phyloP scores from a whole-genome alignment of 2,888 invertebrate species.

The Rhyacophila evoluta region DNA sequence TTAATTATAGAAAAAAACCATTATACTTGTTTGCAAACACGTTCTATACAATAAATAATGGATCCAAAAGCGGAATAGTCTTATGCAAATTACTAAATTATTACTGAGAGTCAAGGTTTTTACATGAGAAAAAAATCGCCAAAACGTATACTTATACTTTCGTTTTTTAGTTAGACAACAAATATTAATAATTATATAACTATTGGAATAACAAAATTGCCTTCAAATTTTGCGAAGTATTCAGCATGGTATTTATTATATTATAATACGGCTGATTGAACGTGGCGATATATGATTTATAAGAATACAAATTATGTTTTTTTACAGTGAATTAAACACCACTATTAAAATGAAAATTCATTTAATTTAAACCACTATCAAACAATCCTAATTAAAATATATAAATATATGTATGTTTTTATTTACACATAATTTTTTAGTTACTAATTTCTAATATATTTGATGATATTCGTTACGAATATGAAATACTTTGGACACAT shows the following conservation, averaged over 20 bases:
- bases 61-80: background rate
- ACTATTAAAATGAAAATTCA: no score
- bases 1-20: slow-evolving; percentile 13
- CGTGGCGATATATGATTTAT: no score
- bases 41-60: slow-evolving; percentile 14
- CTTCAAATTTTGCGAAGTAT: background rate
- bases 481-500: no score
- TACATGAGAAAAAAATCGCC: background rate
- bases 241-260: background rate
- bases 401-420: no score
- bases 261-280: background rate
- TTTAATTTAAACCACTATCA: no score
- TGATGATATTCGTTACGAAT: no score
- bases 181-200: background rate
- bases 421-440: no score
- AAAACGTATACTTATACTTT: background rate
- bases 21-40: background rate
- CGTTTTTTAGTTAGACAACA: background rate
- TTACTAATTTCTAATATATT: no score
- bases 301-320: no score
- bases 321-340: no score
- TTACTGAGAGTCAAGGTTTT: slow-evolving; percentile 20
- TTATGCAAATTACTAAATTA: background rate
- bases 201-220: background rate
- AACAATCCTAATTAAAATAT: no score